A percentile compares a stretch with the other conserved stretches of the same genome.
phyloP scores from a whole-genome alignment of 2,888 invertebrate genomes.

The Epistrophe eligans region DNA sequence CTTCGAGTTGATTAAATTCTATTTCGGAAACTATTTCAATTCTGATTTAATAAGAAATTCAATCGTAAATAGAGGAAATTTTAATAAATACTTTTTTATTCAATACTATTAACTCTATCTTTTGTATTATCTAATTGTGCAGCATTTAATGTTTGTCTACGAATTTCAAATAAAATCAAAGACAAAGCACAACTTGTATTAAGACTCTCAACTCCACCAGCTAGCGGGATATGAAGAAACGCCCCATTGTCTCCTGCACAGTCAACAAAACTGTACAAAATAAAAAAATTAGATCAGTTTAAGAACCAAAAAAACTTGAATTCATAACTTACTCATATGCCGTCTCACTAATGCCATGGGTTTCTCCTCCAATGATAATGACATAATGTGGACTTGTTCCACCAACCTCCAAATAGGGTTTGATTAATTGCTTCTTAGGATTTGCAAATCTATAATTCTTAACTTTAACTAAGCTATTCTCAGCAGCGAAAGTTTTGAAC shows the following conservation, averaged over 20 bases:
- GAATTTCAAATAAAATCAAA: slow-evolving; percentile 91
- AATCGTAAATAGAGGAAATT: background rate
- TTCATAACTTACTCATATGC: slow-evolving; percentile 85
- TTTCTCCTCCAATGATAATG: slow-evolving; percentile 94
- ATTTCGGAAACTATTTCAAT: no score
- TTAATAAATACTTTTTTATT: slow-evolving; percentile 32
- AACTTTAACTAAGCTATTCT: slow-evolving; percentile 85
- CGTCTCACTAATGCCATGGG: slow-evolving; percentile 91
- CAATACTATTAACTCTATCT: background rate
- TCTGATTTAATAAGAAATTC: no score
- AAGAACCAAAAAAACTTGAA: background rate
- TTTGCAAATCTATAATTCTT: slow-evolving; percentile 37
- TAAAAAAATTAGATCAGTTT: slow-evolving; percentile 12
- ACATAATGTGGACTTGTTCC: slow-evolving; percentile 84
- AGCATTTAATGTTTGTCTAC: slow-evolving; percentile 26
- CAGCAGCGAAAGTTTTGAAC: slow-evolving; percentile 88
- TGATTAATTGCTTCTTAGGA: slow-evolving; percentile 34
- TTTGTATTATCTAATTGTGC: background rate
- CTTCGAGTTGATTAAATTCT: no score
- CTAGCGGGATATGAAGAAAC: slow-evolving; percentile 91
- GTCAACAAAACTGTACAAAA: slow-evolving; percentile 79
- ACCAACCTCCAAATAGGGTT: slow-evolving; percentile 79
- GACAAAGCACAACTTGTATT: slow-evolving; percentile 93
- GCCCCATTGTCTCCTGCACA: slow-evolving; percentile 80
- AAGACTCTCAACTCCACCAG: slow-evolving; percentile 91